phyloP scores from a whole-genome alignment of 2,113 vertebrate genomes.

The Urocitellus parryii region DNA sequence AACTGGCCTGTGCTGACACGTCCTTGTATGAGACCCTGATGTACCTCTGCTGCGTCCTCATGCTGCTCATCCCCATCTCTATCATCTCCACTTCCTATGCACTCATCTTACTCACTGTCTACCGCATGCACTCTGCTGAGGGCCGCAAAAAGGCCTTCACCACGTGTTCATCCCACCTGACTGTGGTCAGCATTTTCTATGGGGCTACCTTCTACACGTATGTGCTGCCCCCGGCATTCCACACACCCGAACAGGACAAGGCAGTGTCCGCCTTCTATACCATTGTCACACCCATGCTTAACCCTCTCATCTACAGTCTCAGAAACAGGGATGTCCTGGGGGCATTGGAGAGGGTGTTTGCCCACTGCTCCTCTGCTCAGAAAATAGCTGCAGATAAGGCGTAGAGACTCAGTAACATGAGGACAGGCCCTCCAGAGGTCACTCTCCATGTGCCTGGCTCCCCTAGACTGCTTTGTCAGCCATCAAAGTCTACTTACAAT shows the following conservation, averaged over 20 bases:
- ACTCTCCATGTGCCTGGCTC: not conserved
- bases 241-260: slow-evolving; percentile 44
- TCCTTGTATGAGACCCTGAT: slow-evolving; percentile 44
- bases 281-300: slow-evolving; percentile 31
- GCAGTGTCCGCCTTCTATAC: slow-evolving; percentile 56
- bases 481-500: too few relatives aligned
- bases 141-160: slow-evolving; percentile 71
- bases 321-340: slow-evolving; percentile 36
- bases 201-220: slow-evolving; percentile 54
- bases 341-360: not conserved
- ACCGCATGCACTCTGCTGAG: not conserved
- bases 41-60: slow-evolving; percentile 44
- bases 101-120: not conserved
- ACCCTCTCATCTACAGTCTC: slow-evolving; percentile 62
- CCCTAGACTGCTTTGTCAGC: too few relatives aligned
- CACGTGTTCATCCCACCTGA: slow-evolving; percentile 71
- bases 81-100: slow-evolving; percentile 52
- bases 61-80: slow-evolving; percentile 59
- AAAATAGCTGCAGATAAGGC: not conserved
- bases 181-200: slow-evolving; percentile 53
- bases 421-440: not conserved
- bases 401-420: not conserved
- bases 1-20: slow-evolving; percentile 48
- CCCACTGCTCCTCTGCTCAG: not conserved
- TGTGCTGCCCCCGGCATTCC: slow-evolving; percentile 47